Base-by-base conservation (phyloP, 1,140 invertebrate genomes). In the Pseudomyrmex dendroicus region DNA sequence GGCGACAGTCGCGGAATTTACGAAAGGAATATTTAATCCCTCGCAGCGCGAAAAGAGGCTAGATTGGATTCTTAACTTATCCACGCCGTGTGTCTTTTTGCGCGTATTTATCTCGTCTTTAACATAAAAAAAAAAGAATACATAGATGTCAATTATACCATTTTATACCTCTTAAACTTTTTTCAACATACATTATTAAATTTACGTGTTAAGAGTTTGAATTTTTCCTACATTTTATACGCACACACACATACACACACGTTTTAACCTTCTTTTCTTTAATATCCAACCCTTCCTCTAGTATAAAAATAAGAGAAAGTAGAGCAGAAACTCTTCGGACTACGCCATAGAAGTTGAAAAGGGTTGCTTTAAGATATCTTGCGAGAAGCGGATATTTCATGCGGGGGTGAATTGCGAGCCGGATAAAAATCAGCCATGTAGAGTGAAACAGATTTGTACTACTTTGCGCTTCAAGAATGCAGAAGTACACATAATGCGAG, bases 361-460 rank as follows among this genome's bases (percentile, higher is more conserved):
- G 15, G 15, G 22, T 59, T 61, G n/a, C 20, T 48, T 48, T 35
- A 72, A 80, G 44, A 80, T 8, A 59, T 80, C 56, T n/a, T 17
- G n/a, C 35, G 22, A 78, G 35, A 56, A 12, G 17, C 10, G 52
- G 10, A 70, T 78, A 70, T 68, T 68, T 68, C 54, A 70, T 48
- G 54, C 54, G 15, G 15, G 35, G n/a, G n/a, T 76, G 73, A 76
- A 54, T n/a, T 54, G 48, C 61, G 17, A 78, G 8, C 44, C 15
- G 12, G 15, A 7, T 25, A 20, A 78, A 35, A 78, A 54, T 70
- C 64, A 52, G 22, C 20, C 44, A 46, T 35, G 44, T 54, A 12
- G 44, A 57, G 15, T 13, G 64, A 44, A 68, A 68, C 63, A 57
- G 64, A 80, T 80, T 80, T 80, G 63, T 72, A 35, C n/a, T 57